A percentile compares a stretch with the other conserved stretches of the same genome.
Evolutionary conservation across 1,140 invertebrate species (phyloP).

Genomic region (Bombus soroeensis): DNA sequence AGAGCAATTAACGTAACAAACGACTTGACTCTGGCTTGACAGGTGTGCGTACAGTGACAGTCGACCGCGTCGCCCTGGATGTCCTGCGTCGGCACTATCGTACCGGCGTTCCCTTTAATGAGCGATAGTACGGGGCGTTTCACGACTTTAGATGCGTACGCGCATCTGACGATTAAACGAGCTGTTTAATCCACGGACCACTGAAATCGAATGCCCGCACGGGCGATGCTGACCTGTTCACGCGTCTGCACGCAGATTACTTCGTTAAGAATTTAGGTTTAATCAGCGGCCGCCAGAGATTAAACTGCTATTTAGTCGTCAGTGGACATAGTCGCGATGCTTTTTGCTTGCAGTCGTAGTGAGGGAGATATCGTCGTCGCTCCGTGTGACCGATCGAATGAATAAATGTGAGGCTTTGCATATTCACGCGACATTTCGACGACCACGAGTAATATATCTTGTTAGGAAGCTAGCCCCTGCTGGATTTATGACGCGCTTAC

Average conservation of each 20-base stretch:
- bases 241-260: not conserved
- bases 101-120: slow-evolving; percentile 19
- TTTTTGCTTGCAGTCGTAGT: not conserved
- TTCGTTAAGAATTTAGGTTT: slow-evolving; percentile 21
- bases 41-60: slow-evolving; percentile 37
- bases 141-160: slow-evolving; percentile 11
- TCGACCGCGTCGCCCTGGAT: slow-evolving; percentile 32
- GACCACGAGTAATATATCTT: slow-evolving; percentile 28
- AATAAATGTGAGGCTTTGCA: slow-evolving; percentile 27
- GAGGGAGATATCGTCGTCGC: too few species aligned
- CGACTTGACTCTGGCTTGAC: slow-evolving; percentile 58
- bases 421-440: slow-evolving; percentile 28
- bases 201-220: slow-evolving; percentile 1
- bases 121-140: slow-evolving; percentile 30
- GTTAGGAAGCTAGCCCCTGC: slow-evolving; percentile 2
- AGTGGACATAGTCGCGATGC: not conserved
- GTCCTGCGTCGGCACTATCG: slow-evolving; percentile 25
- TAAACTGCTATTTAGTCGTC: not conserved
- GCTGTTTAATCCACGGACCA: slow-evolving; percentile 19
- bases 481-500: slow-evolving; percentile 29
- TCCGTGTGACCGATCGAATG: not conserved
- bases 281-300: not conserved
- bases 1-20: slow-evolving; percentile 69
- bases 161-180: slow-evolving; percentile 25
- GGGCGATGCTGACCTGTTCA: not conserved